Base-by-base conservation (phyloP, 92 coral and sea anemone species). In the Palythoa caribaeorum region DNA sequence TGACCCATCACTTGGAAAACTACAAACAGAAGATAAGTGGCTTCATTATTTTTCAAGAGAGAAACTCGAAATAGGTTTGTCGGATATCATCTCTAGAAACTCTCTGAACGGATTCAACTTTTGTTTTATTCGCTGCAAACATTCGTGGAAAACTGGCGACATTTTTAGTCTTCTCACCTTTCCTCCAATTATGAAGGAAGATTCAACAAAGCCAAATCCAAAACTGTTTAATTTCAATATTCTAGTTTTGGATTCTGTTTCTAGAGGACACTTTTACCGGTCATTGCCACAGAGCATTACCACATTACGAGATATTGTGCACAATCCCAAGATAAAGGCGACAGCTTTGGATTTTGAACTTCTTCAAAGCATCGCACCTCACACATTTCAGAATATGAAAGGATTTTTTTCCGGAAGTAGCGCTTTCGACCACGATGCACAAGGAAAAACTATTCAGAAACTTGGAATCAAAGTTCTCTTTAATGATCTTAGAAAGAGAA, bases 221-320 rank as follows among this genome's bases (percentile, higher is more conserved):
- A 38, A 65, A 57, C 17, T 77, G 48, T 84, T 90, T 37, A 92
- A 90, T 77, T 81, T 94, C 13, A 94, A 94, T 79, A 65, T 94
- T 10, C 73, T 94, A 47, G 95, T 92, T 19, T 79, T 94, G 20
- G 94, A 91, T 87, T 94, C 98, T 21, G 94, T 93, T 60, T 94
- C 98, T 48, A 87, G 98, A 51, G 89, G 90, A 36, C 98, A 94
- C 65, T 93, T 94, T 73, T 94, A 92, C 78, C 98, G 98, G 1
- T 88, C 92, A 38, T 84, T 94, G 59, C 91, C 95, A 0, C 69
- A 91, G 63, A 88, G 95, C 50, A 93, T 92, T 12, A 39, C 72
- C 55, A 71, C 93, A 13, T 72, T 92, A 9, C 87, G 89, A 59
- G 73, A 84, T n/a, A 73, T 92, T 16, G 81, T 84, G n/a, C 89